A percentile compares a stretch with the other conserved stretches of the same genome.
These are phyloP conservation scores for Diplazon laetatorius DNA, from an alignment of 2,888 invertebrate species.

Conservation along the genomic window DNA sequence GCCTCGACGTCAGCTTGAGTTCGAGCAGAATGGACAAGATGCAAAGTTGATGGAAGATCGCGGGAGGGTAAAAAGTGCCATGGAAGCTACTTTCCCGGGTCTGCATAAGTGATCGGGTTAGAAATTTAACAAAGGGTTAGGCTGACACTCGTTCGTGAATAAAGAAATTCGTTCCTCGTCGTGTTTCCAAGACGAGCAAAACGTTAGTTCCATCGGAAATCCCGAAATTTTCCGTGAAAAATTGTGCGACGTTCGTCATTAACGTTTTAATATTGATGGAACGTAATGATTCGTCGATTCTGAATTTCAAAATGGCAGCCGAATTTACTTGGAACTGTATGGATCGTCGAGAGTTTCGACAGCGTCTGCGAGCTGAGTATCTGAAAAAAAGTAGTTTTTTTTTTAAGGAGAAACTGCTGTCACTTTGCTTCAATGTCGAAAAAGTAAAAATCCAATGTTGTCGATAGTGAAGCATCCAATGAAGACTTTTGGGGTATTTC, in stretches of 20 bases:
- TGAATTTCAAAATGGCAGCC: not conserved
- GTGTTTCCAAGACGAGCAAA: slow-evolving; percentile 5
- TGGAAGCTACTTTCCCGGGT: slow-evolving; percentile 75
- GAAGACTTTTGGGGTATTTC: no score
- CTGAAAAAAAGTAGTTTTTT: slow-evolving; percentile 33
- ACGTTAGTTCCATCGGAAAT: not conserved
- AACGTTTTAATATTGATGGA: not conserved
- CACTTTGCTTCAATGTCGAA: no score
- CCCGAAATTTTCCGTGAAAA: slow-evolving; percentile 20
- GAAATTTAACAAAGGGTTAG: slow-evolving; percentile 59
- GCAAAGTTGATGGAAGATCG: slow-evolving; percentile 70
- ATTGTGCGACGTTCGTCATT: slow-evolving; percentile 8
- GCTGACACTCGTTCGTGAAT: slow-evolving; percentile 42
- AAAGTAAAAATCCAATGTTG: no score
- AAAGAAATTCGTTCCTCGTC: slow-evolving; percentile 32
- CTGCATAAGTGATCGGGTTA: slow-evolving; percentile 73
- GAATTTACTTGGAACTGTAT: not conserved
- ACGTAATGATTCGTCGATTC: slow-evolving; percentile 3
- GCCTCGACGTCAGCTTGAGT: slow-evolving; percentile 65
- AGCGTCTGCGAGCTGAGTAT: not conserved
- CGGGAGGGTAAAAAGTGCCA: slow-evolving; percentile 74
- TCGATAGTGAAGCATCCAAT: no score
- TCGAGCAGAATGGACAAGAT: slow-evolving; percentile 69
- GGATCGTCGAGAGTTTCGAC: not conserved
- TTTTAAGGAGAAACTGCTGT: no score